Evolutionary conservation across 2,113 vertebrate genomes (phyloP).

Genomic region (Cavia aperea): DNA sequence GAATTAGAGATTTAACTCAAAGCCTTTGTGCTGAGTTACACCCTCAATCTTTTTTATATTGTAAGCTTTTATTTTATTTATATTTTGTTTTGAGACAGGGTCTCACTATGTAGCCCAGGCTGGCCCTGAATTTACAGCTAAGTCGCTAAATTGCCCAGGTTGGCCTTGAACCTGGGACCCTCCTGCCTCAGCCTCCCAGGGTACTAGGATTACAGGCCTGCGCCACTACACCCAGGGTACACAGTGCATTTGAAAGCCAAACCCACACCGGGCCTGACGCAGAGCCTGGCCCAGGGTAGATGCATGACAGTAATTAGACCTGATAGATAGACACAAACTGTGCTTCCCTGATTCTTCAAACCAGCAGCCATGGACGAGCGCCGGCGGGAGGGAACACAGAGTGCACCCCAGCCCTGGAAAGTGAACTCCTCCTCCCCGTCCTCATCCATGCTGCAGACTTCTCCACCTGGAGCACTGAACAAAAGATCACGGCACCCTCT

Average conservation of each 20-base stretch:
- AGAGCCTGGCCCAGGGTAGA: not conserved
- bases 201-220: not conserved
- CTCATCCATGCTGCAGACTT: accelerated
- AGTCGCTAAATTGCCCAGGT: too few species aligned
- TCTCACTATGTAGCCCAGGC: not conserved
- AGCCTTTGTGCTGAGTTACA: not conserved
- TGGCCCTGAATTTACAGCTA: too few species aligned
- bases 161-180: not conserved
- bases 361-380: accelerated
- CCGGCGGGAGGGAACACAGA: not conserved
- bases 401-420: not conserved
- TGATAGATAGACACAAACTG: too few species aligned
- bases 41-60: not conserved
- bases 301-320: not conserved
- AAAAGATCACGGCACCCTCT: accelerated
- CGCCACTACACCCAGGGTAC: not conserved
- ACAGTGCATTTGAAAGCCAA: not conserved
- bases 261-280: not conserved
- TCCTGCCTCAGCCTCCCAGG: not conserved
- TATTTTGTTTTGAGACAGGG: not conserved
- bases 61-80: not conserved
- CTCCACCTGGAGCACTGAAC: not conserved
- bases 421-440: not conserved
- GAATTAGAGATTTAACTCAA: not conserved
- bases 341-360: not conserved